Conservation (phyloP, 2,113 vertebrate species). For the Anguilla rostrata region DNA sequence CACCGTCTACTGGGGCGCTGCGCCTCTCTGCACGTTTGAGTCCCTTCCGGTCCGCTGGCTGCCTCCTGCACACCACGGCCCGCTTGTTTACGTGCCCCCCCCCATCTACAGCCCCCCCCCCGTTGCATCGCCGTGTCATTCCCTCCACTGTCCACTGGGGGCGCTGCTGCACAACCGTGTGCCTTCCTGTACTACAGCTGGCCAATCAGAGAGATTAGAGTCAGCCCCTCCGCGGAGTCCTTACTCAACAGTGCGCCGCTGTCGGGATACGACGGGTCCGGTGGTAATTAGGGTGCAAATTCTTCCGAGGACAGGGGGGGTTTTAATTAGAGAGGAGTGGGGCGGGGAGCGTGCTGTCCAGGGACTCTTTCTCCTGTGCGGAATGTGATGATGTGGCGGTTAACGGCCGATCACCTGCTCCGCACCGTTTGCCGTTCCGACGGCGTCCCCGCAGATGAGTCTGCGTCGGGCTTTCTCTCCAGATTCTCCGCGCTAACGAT, state of each 20-base stretch:
- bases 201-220: background rate
- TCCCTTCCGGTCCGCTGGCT: background rate
- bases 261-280: slow-evolving; percentile 51
- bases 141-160: too few species aligned
- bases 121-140: background rate
- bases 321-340: slow-evolving; percentile 69
- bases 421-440: background rate
- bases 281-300: slow-evolving; percentile 67
- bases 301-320: slow-evolving; percentile 61
- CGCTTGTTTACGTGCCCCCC: background rate
- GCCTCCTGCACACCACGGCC: background rate
- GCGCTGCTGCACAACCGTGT: too few species aligned
- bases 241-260: slow-evolving; percentile 43
- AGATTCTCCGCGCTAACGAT: background rate
- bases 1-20: background rate
- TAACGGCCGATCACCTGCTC: background rate
- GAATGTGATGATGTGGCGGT: slow-evolving; percentile 7
- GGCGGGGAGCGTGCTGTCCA: slow-evolving; percentile 54
- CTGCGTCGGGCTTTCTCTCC: background rate
- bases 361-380: background rate
- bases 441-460: background rate
- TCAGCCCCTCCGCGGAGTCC: slow-evolving; percentile 21
- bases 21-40: background rate
- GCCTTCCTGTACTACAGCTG: background rate
- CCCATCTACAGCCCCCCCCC: background rate